phyloP scores from a whole-genome alignment of 2,113 vertebrate genomes.

The Gambusia holbrooki region DNA sequence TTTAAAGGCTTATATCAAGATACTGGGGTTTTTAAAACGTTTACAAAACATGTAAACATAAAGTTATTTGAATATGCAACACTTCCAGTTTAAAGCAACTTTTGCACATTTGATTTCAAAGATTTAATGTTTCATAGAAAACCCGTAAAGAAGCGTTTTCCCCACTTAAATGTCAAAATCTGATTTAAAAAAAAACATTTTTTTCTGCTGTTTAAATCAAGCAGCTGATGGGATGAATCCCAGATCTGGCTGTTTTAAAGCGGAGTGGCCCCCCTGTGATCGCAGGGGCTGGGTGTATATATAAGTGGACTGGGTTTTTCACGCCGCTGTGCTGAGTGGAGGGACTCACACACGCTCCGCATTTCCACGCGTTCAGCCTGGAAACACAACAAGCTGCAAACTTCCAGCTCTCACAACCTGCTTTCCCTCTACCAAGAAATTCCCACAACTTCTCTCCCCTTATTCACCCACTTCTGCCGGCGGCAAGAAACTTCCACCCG shows the following conservation, averaged over 20 bases:
- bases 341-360: neutral
- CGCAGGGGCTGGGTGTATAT: conserved; percentile 1
- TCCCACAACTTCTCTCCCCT: neutral
- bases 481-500: neutral
- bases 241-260: neutral
- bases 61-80: too few species aligned
- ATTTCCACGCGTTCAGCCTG: conserved; percentile 55
- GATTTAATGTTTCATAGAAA: too few species aligned
- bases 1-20: too few species aligned
- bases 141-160: too few species aligned
- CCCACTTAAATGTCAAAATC: neutral
- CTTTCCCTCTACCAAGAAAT: neutral
- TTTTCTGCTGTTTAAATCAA: neutral
- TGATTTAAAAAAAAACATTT: neutral
- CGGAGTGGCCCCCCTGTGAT: too few species aligned
- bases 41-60: too few species aligned
- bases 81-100: too few species aligned
- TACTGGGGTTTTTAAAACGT: too few species aligned
- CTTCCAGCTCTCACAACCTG: neutral
- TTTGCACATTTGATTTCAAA: too few species aligned
- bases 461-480: neutral
- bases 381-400: conserved; percentile 17
- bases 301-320: conserved; percentile 30
- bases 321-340: conserved; percentile 28
- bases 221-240: neutral